Base-by-base conservation (phyloP, 2,888 invertebrate species). In the Macrophya annulata region DNA sequence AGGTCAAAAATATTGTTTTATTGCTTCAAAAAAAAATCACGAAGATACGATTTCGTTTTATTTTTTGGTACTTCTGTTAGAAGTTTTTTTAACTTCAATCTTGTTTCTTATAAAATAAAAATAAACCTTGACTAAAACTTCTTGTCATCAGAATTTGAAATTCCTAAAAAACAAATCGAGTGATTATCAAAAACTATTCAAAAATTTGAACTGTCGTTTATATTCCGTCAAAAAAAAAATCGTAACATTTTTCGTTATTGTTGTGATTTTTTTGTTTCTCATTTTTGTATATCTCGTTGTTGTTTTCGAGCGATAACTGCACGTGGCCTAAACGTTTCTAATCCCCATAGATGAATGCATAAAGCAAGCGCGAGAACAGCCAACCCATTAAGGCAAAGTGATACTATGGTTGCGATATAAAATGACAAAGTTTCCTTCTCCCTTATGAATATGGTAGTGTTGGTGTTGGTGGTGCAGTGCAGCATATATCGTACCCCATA, bases 301-400 rank as follows among this genome's bases (percentile, higher is more conserved):
- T 12, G 31, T 21, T n/a, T 62, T 62, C 40, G n/a, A 21, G 51
- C 77, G 37, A 21, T 45, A 55, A 55, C 55, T 62, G 81, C 81
- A 81, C 81, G 81, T 43, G 83, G 51, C 83, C 81, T 71, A 72
- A 85, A 81, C 43, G 79, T 45, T 82, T 85, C 48, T 82, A 85
- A 85, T 85, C 81, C 85, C 68, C 71, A 72, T 72, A 68, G 79
- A 84, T 84, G 84, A n/a, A 48, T 62, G 55, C 79, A 25, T 65
- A 8, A 31, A 55, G 74, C 59, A 74, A 72, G 71, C 82, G 82
- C 81, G 82, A 79, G 85, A 85, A 85, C 79, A 48, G 82, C 82
- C 25, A 82, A 85, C 81, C 91, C 92, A 92, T 92, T 92, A 91
- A 90, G 88, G 87, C 87, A 90, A 91, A 92, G 91, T 90, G 91